Conservation (phyloP, 2,888 invertebrate species). For the Malacosoma neustria region DNA sequence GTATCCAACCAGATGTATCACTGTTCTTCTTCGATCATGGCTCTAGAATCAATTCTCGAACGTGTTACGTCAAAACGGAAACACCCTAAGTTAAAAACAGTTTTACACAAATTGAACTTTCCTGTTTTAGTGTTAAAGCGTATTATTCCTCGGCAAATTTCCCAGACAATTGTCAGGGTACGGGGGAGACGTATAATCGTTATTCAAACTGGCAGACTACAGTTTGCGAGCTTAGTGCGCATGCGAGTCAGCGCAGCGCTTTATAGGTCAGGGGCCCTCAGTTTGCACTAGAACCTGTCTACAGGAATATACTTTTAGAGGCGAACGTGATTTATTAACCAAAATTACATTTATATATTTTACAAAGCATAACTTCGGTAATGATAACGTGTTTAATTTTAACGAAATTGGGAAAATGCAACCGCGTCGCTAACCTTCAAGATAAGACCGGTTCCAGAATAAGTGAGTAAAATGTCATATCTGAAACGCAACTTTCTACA, state of each 20-base stretch:
- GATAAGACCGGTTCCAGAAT: slow-evolving; percentile 35
- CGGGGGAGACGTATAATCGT: slow-evolving; percentile 59
- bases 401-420: slow-evolving; percentile 1
- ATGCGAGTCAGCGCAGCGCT: slow-evolving; percentile 49
- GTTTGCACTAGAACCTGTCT: slow-evolving; percentile 55
- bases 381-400: slow-evolving; percentile 21
- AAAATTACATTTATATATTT: slow-evolving; percentile 7
- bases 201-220: slow-evolving; percentile 56
- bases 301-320: slow-evolving; percentile 44
- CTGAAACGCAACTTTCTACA: slow-evolving; percentile 22
- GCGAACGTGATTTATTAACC: slow-evolving; percentile 34
- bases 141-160: slow-evolving; percentile 27
- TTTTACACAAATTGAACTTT: slow-evolving; percentile 18
- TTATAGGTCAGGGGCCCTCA: slow-evolving; percentile 65
- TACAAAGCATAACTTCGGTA: background rate
- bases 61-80: slow-evolving; percentile 13
- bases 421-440: slow-evolving; percentile 20
- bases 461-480: slow-evolving; percentile 32
- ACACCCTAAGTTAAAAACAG: background rate
- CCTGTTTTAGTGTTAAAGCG: slow-evolving; percentile 21
- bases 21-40: background rate
- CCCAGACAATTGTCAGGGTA: slow-evolving; percentile 48
- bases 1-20: background rate
- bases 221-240: slow-evolving; percentile 49
- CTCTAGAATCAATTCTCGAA: slow-evolving; percentile 11